Conservation (phyloP, 2,113 vertebrate species). For the Coregonus clupeaformis region DNA sequence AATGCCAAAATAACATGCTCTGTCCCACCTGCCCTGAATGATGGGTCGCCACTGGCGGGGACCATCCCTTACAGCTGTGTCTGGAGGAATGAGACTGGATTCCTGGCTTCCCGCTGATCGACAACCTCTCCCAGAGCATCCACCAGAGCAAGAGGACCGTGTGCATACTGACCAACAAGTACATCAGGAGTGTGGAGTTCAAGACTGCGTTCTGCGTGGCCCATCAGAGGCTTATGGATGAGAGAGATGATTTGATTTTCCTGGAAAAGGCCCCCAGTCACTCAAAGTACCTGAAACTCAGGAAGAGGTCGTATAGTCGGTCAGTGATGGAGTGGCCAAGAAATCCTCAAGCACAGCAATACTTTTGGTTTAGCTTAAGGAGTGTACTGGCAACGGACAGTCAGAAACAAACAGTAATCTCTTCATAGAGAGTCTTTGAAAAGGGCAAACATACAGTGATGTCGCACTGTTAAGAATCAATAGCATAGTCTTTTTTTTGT, state of each 20-base stretch:
- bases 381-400: slow-evolving; percentile 80
- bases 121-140: slow-evolving; percentile 93
- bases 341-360: too few species aligned
- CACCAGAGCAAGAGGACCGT: slow-evolving; percentile 90
- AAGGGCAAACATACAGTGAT: background rate
- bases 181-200: slow-evolving; percentile 83
- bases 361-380: slow-evolving; percentile 91
- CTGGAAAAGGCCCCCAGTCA: too few species aligned
- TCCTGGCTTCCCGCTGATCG: slow-evolving; percentile 85
- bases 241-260: slow-evolving; percentile 88
- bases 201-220: slow-evolving; percentile 90
- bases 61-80: slow-evolving; percentile 82
- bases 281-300: too few species aligned
- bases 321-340: slow-evolving; percentile 93
- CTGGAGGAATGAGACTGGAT: slow-evolving; percentile 93
- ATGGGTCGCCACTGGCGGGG: too few species aligned
- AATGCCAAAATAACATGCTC: too few species aligned
- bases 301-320: slow-evolving; percentile 83
- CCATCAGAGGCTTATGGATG: slow-evolving; percentile 91
- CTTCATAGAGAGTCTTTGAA: slow-evolving; percentile 86
- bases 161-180: slow-evolving; percentile 88
- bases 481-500: background rate
- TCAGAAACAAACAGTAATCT: slow-evolving; percentile 79
- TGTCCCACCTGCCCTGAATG: too few species aligned
- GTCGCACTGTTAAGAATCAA: background rate